Evolutionary conservation across 2,888 invertebrate genomes (phyloP).

Genomic region (Pollenia angustigena): DNA sequence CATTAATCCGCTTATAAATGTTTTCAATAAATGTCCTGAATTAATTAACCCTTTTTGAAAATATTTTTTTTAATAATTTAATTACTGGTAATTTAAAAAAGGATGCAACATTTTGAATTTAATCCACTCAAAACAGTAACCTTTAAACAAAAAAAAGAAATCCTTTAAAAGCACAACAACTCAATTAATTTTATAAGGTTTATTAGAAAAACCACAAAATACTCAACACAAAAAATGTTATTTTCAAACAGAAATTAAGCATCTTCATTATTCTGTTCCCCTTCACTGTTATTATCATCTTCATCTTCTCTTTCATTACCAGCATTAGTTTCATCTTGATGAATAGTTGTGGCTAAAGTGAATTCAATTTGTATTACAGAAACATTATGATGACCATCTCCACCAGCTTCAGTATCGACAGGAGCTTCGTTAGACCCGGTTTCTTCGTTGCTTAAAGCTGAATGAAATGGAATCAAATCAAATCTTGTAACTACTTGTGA

Average conservation of each 20-base stretch:
- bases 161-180: conserved; percentile 13
- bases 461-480: neutral
- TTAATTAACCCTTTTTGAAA: conserved; percentile 51
- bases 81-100: conserved; percentile 36
- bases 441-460: conserved; percentile 11
- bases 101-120: conserved; percentile 18
- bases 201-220: conserved; percentile 14
- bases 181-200: conserved; percentile 49
- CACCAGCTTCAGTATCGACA: conserved; percentile 67
- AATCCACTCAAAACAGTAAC: conserved; percentile 57
- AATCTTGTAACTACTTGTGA: neutral
- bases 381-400: conserved; percentile 72
- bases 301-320: conserved; percentile 43
- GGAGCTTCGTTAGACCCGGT: neutral
- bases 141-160: conserved; percentile 16
- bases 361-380: conserved; percentile 63
- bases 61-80: neutral
- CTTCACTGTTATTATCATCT: neutral
- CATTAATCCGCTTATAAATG: conserved; percentile 69
- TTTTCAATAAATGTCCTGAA: conserved; percentile 32
- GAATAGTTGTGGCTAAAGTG: conserved; percentile 8
- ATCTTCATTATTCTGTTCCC: neutral
- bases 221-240: conserved; percentile 10
- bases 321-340: conserved; percentile 20
- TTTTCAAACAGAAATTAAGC: conserved; percentile 13